Evolutionary conservation across 2,888 invertebrate species (phyloP).

Genomic region (Leptopilina syphax): DNA sequence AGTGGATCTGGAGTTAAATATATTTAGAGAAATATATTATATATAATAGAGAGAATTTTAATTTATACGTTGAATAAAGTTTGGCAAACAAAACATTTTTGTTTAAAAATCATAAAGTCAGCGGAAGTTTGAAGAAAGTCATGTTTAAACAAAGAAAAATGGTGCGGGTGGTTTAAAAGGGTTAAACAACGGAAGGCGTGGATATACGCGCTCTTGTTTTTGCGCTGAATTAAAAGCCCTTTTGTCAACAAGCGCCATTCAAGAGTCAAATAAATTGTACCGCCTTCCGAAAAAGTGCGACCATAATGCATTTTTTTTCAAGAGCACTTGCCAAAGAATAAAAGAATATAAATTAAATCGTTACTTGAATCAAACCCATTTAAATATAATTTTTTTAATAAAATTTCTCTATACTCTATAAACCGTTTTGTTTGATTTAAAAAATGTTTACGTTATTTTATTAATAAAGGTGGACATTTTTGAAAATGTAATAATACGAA

Average conservation of each 20-base stretch:
- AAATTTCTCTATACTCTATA: background rate
- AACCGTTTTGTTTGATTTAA: no score
- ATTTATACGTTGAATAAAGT: background rate
- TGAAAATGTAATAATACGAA: no score
- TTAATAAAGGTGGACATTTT: no score
- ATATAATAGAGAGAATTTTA: no score
- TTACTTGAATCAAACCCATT: background rate
- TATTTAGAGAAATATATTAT: no score
- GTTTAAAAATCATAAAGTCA: slow-evolving; percentile 18
- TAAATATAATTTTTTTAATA: background rate
- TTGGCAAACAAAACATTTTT: slow-evolving; percentile 1
- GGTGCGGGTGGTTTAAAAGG: slow-evolving; percentile 33
- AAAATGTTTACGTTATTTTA: no score
- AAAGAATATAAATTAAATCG: background rate
- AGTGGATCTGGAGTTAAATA: no score
- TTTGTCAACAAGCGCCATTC: slow-evolving; percentile 31
- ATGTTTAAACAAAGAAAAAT: slow-evolving; percentile 29
- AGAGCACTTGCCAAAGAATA: background rate
- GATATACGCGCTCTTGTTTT: slow-evolving; percentile 20
- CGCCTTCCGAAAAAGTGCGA: slow-evolving; percentile 23
- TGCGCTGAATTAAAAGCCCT: slow-evolving; percentile 27
- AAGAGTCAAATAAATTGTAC: slow-evolving; percentile 34
- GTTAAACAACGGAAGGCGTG: slow-evolving; percentile 34
- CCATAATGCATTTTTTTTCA: slow-evolving; percentile 36
- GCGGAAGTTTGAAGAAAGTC: slow-evolving; percentile 18